A percentile compares a stretch with the other conserved stretches of the same genome.
Evolutionary conservation across 2,888 invertebrate species (phyloP).

Genomic region (Adelphocoris suturalis): DNA sequence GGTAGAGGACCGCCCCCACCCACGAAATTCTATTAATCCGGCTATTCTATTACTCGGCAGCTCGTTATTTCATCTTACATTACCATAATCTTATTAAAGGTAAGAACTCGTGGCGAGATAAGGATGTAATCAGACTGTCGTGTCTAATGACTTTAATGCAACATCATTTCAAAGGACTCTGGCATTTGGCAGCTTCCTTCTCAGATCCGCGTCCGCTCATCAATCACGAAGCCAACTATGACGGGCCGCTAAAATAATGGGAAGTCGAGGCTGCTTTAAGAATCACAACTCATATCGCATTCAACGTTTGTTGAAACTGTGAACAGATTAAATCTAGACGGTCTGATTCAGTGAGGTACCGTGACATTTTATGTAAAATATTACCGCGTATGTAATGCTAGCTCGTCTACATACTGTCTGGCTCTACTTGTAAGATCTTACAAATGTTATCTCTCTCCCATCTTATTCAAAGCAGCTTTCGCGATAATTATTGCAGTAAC

Average conservation of each 20-base stretch:
- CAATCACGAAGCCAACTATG: conserved; percentile 18
- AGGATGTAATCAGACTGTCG: too few species aligned
- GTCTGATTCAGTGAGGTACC: background rate
- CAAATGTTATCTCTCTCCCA: too few species aligned
- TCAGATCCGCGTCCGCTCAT: background rate
- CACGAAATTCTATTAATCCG: too few species aligned
- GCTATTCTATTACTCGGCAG: too few species aligned
- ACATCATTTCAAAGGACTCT: background rate
- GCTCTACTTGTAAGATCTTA: background rate
- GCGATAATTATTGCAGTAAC: too few species aligned
- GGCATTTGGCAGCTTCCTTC: too few species aligned
- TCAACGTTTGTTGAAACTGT: conserved; percentile 16
- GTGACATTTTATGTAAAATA: background rate
- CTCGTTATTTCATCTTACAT: too few species aligned
- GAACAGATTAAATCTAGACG: background rate
- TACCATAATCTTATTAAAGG: too few species aligned
- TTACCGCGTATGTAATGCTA: background rate
- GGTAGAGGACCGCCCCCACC: too few species aligned
- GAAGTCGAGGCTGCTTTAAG: background rate
- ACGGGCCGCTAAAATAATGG: background rate
- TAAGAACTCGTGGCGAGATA: too few species aligned
- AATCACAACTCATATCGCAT: background rate
- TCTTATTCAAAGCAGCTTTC: too few species aligned
- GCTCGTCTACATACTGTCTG: background rate
- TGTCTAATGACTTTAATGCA: background rate